Evolutionary conservation across 2,888 invertebrate species (phyloP).

Genomic region (Malthinus seriepunctatus): DNA sequence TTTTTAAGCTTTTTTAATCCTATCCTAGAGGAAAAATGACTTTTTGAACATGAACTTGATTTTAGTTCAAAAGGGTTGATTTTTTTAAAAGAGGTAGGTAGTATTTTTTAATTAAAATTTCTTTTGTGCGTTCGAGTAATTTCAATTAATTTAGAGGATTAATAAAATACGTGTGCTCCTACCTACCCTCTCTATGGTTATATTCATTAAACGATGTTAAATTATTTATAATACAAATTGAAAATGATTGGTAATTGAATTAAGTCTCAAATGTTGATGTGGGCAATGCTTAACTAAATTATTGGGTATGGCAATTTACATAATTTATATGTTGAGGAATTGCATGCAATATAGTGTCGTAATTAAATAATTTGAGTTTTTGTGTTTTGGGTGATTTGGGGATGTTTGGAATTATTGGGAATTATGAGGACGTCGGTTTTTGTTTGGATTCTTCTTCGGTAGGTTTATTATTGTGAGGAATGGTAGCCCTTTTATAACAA

Average conservation of each 20-base stretch:
- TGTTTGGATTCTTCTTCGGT: constrained; percentile 26
- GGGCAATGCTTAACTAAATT: constrained; percentile 27
- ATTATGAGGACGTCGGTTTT: constrained; percentile 41
- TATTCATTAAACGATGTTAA: no score
- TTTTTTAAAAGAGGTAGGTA: no score
- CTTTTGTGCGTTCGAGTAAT: no score
- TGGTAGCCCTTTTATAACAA: constrained; percentile 25
- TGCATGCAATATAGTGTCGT: constrained; percentile 28
- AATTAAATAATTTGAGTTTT: constrained; percentile 32
- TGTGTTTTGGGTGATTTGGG: constrained; percentile 17
- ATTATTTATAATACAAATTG: no score
- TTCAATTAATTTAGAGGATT: no score
- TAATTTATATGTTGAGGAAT: constrained; percentile 28
- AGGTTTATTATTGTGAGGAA: constrained; percentile 20
- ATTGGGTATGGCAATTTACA: constrained; percentile 25
- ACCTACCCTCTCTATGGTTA: no score
- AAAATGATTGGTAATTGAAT: constrained; percentile 7
- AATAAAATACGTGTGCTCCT: no score
- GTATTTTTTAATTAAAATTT: no score
- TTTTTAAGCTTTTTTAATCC: no score
- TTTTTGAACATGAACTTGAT: no score
- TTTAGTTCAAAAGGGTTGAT: no score
- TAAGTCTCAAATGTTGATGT: constrained; percentile 11
- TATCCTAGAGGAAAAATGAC: no score
- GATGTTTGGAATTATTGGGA: constrained; percentile 12